Conservation (phyloP, 2,113 vertebrate genomes). For the Sprattus sprattus region DNA sequence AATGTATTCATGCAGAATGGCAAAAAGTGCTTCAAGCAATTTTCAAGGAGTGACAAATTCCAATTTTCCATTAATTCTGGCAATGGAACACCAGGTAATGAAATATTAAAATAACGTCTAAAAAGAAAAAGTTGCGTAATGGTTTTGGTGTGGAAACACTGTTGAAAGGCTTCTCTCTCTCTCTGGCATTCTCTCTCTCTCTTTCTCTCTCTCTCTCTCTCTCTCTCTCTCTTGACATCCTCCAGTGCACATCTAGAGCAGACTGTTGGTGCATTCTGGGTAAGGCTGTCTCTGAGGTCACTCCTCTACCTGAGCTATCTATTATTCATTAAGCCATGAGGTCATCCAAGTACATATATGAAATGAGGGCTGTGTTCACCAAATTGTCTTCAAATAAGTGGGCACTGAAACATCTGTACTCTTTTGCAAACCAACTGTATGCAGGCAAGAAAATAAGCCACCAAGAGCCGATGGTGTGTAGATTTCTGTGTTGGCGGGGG, state of each 20-base stretch:
- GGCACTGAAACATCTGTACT: conserved; percentile 36
- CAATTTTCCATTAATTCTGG: conserved; percentile 43
- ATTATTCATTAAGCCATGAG: conserved; percentile 63
- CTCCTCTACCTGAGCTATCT: conserved; percentile 48
- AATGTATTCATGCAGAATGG: background rate
- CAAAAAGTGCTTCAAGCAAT: background rate
- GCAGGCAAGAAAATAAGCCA: too few species aligned
- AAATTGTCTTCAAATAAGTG: conserved; percentile 42
- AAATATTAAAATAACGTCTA: conserved; percentile 45
- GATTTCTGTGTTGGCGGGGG: too few species aligned
- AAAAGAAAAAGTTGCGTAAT: conserved; percentile 45
- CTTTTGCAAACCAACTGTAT: background rate
- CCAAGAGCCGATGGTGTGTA: too few species aligned
- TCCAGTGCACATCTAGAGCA: conserved; percentile 21
- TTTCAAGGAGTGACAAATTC: conserved; percentile 17
- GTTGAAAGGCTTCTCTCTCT: conserved; percentile 22
- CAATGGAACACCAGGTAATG: conserved; percentile 40
- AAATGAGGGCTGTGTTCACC: conserved; percentile 45
- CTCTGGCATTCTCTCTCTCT: background rate
- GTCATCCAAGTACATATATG: conserved; percentile 54
- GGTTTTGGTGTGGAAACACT: conserved; percentile 27
- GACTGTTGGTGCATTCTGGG: conserved; percentile 28
- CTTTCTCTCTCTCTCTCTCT: background rate
- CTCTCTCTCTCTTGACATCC: background rate
- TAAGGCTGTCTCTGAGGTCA: conserved; percentile 40